Percentiles rank a stretch among this genome's conserved stretches.
Conservation (phyloP, 1,140 invertebrate species). For the Achroia grisella region DNA sequence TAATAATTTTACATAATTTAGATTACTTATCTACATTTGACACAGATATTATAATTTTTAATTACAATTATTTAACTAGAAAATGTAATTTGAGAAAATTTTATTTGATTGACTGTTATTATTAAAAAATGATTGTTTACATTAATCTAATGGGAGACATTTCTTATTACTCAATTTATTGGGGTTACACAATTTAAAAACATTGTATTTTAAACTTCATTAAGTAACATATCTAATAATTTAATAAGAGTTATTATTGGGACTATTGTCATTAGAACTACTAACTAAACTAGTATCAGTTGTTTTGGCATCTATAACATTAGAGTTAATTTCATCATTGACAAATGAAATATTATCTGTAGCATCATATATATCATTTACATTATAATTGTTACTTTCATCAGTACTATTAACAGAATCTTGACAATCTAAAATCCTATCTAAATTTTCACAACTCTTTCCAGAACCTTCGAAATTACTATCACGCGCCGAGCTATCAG, state of each 20-base stretch:
- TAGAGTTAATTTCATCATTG: constrained; percentile 59
- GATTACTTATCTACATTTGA: too few species aligned
- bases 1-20: background rate
- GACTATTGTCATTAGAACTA: constrained; percentile 47
- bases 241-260: constrained; percentile 59
- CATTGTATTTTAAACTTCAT: background rate
- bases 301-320: constrained; percentile 37
- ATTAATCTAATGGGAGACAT: constrained; percentile 25
- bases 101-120: background rate
- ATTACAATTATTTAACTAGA: constrained; percentile 4
- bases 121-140: background rate
- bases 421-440: constrained; percentile 26
- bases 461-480: constrained; percentile 22
- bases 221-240: constrained; percentile 1
- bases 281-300: constrained; percentile 28
- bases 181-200: constrained; percentile 28
- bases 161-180: constrained; percentile 3
- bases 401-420: constrained; percentile 29
- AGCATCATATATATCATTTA: constrained; percentile 15
- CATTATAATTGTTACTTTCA: constrained; percentile 25
- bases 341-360: constrained; percentile 23
- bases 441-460: constrained; percentile 34
- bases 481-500: constrained; percentile 30
- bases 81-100: constrained; percentile 4
- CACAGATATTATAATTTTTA: background rate